Conservation (phyloP, 1,140 invertebrate species). For the Lepidostoma basale region DNA sequence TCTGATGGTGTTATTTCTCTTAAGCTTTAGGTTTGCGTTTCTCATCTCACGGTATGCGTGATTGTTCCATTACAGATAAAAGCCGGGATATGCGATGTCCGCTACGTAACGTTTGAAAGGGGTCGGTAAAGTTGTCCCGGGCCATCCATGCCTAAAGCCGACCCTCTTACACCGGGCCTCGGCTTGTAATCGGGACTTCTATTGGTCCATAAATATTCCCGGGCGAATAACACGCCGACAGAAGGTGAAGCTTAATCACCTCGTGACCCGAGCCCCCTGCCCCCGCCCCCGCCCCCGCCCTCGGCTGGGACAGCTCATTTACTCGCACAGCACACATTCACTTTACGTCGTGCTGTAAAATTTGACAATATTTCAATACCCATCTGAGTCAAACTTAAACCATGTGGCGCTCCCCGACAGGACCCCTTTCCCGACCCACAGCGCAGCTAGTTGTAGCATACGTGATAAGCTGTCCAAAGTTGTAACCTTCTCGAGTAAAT, state of each 20-base stretch:
- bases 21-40: no score
- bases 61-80: neutral
- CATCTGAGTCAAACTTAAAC: no score
- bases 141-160: neutral
- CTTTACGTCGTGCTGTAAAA: no score
- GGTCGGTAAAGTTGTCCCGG: neutral
- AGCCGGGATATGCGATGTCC: neutral
- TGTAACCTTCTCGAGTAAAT: no score
- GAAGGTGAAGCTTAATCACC: conserved; percentile 18
- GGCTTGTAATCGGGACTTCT: conserved; percentile 16
- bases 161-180: neutral
- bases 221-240: conserved; percentile 15
- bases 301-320: no score
- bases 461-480: no score
- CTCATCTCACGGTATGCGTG: neutral
- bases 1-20: no score
- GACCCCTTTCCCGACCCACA: no score
- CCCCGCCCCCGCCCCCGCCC: neutral
- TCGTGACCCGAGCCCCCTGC: neutral
- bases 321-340: no score
- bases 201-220: conserved; percentile 21
- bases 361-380: no score
- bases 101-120: conserved; percentile 5
- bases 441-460: no score
- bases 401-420: no score